Evolutionary conservation across 1,140 invertebrate species (phyloP).

Genomic region (Chelonus insularis): DNA sequence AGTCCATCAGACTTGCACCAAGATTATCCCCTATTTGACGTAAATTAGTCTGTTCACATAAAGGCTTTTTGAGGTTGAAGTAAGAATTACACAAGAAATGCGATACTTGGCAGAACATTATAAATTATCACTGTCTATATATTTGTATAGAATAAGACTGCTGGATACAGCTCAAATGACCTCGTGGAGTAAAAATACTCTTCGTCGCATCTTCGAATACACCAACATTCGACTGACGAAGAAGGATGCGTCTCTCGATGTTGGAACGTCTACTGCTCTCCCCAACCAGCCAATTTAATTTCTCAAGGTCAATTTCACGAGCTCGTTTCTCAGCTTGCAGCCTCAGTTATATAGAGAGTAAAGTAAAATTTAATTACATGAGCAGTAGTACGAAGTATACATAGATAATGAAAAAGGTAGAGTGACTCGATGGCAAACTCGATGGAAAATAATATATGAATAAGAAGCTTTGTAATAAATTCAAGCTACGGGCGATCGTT

Average conservation of each 20-base stretch:
- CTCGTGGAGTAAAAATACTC: too few relatives aligned
- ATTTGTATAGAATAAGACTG: too few relatives aligned
- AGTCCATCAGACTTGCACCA: too few relatives aligned
- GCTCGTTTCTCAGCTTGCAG: conserved; percentile 25
- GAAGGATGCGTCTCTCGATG: not conserved
- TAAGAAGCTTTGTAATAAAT: conserved; percentile 32
- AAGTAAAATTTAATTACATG: conserved; percentile 28
- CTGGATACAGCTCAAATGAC: too few relatives aligned
- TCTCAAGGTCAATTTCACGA: conserved; percentile 28
- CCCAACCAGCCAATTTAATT: conserved; percentile 20
- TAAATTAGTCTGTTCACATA: too few relatives aligned
- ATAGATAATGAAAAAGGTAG: conserved; percentile 1
- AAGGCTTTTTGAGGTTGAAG: too few relatives aligned
- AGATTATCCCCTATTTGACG: too few relatives aligned
- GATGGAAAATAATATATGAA: conserved; percentile 24
- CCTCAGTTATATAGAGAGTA: not conserved
- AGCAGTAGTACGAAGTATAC: not conserved
- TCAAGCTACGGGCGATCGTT: conserved; percentile 26
- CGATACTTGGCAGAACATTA: too few relatives aligned
- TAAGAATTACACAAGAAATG: too few relatives aligned
- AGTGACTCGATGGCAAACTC: not conserved
- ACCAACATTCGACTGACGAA: not conserved
- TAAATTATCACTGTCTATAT: too few relatives aligned
- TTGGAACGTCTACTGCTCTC: not conserved
- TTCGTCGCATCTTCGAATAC: not conserved